A percentile compares a stretch with the other conserved stretches of the same genome.
phyloP scores from a whole-genome alignment of 35 echinoderm and acorn worm genomes.

The Holothuria glaberrima region DNA sequence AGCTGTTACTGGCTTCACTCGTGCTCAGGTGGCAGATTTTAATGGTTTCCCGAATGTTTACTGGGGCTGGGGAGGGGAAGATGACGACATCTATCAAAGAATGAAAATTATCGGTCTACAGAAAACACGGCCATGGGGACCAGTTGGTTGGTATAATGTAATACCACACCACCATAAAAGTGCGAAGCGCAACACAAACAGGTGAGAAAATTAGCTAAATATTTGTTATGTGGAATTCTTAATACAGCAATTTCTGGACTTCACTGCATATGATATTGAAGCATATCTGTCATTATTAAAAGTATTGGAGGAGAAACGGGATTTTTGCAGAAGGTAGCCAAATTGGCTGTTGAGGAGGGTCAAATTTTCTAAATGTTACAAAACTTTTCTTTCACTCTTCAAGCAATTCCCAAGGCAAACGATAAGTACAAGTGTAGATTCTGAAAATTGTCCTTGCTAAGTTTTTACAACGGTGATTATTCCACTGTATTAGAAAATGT shows the following conservation, averaged over 20 bases:
- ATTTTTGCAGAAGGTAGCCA: no score
- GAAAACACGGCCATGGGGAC: slow-evolving; percentile 80
- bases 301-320: no score
- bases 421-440: no score
- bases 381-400: neutral
- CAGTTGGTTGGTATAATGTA: slow-evolving; percentile 78
- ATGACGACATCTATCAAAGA: slow-evolving; percentile 82
- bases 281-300: no score
- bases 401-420: no score
- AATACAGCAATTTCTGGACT: no score
- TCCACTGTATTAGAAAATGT: no score
- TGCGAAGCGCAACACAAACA: slow-evolving; percentile 73
- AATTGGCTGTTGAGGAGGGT: no score
- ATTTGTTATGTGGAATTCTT: no score
- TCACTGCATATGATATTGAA: neutral
- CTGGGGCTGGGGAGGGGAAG: slow-evolving; percentile 98
- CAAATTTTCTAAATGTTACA: neutral
- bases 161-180: slow-evolving; percentile 90
- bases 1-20: slow-evolving; percentile 85
- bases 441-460: no score
- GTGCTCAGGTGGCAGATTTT: slow-evolving; percentile 75
- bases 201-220: slow-evolving; percentile 21
- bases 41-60: slow-evolving; percentile 93
- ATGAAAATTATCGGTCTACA: slow-evolving; percentile 57
- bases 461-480: no score